Evolutionary conservation across 2,797 vertebrate genomes (phyloP).

Genomic region (Tragopan temminckii): DNA sequence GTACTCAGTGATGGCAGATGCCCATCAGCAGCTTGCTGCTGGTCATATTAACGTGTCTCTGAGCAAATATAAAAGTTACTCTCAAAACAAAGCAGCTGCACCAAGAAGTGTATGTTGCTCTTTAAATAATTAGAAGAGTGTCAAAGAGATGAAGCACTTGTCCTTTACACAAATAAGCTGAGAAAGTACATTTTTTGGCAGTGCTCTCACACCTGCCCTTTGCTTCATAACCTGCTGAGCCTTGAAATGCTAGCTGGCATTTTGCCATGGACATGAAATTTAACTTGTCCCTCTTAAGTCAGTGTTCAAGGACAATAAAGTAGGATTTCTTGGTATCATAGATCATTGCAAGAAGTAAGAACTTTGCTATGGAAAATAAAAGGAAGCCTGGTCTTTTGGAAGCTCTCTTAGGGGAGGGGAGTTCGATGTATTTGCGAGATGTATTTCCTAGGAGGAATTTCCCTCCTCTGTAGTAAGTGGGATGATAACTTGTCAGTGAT

Average conservation of each 20-base stretch:
- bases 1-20: not conserved
- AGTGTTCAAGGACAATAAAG: not conserved
- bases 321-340: not conserved
- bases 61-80: not conserved
- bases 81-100: constrained; percentile 38
- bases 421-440: constrained; percentile 31
- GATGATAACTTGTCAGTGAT: not conserved
- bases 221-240: not conserved
- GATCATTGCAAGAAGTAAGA: not conserved
- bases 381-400: not conserved
- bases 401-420: not conserved
- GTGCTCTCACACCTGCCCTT: not conserved
- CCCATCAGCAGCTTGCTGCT: not conserved
- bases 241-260: constrained; percentile 20
- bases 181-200: constrained; percentile 55
- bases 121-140: constrained; percentile 60
- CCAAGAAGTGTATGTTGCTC: not conserved
- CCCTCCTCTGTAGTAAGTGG: constrained; percentile 5
- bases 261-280: constrained; percentile 19
- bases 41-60: not conserved
- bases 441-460: constrained; percentile 34
- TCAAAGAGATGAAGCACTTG: constrained; percentile 33
- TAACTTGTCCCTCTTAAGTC: constrained; percentile 11
- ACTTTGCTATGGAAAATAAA: constrained; percentile 26
- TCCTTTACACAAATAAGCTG: constrained; percentile 36